A percentile compares a stretch with the other conserved stretches of the same genome.
Conservation (phyloP, 2,113 vertebrate genomes). For the Bettongia penicillata region DNA sequence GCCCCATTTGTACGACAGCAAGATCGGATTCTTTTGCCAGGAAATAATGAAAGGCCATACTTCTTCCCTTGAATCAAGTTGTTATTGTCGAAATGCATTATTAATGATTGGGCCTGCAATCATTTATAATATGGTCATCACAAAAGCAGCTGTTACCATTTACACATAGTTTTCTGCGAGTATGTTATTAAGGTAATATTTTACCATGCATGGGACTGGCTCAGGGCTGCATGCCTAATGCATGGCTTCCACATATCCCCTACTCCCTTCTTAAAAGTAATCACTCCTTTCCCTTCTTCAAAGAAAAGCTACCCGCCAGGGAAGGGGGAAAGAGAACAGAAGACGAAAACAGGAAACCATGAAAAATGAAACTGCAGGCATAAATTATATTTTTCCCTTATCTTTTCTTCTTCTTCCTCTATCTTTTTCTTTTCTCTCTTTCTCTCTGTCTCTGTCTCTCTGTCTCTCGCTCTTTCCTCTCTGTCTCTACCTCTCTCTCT, state of each 20-base stretch:
- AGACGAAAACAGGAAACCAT: conserved; percentile 31
- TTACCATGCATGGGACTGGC: conserved; percentile 66
- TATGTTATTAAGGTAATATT: conserved; percentile 77
- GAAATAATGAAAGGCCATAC: conserved; percentile 39
- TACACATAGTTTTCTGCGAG: conserved; percentile 70
- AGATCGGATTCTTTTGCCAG: conserved; percentile 48
- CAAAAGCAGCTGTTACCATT: conserved; percentile 74
- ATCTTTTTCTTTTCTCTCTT: neutral
- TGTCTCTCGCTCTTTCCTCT: neutral
- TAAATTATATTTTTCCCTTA: neutral
- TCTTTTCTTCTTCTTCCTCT: conserved; percentile 19
- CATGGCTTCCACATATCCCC: conserved; percentile 28
- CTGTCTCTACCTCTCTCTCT: neutral
- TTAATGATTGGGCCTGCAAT: conserved; percentile 66
- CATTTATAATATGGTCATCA: conserved; percentile 73
- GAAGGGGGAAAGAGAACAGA: neutral
- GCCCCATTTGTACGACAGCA: neutral
- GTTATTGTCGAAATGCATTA: conserved; percentile 72
- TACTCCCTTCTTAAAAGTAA: conserved; percentile 61
- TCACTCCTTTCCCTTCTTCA: conserved; percentile 73
- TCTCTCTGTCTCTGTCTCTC: too few species aligned
- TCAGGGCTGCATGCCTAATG: conserved; percentile 68
- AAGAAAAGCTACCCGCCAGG: conserved; percentile 47
- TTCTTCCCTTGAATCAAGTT: conserved; percentile 63
- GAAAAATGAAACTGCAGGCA: conserved; percentile 44